These are phyloP conservation scores for Cyprinodon brontotheroides DNA, from an alignment of 2,113 vertebrate genomes.

Conservation along the genomic window DNA sequence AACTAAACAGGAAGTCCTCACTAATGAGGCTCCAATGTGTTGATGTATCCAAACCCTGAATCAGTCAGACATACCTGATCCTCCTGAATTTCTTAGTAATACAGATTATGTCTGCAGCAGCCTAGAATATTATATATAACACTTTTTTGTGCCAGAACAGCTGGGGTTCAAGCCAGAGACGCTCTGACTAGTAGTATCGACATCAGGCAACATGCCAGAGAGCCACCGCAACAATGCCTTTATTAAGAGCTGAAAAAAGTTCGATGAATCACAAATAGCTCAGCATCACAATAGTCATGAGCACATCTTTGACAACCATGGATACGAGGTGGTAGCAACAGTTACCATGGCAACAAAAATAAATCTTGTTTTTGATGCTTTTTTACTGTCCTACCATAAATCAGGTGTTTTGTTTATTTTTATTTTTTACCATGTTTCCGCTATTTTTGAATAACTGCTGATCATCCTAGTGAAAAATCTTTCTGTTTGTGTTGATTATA, in stretches of 20 bases:
- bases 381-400: constrained; percentile 31
- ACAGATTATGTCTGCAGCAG: not conserved
- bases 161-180: not conserved
- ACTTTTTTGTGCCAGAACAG: not conserved
- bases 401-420: constrained; percentile 2
- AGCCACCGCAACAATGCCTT: not conserved
- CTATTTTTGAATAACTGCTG: constrained; percentile 10
- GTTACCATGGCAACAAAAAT: constrained; percentile 63
- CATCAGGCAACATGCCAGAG: not conserved
- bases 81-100: not conserved
- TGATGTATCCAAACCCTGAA: not conserved
- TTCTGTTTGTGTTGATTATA: not conserved
- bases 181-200: not conserved
- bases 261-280: constrained; percentile 32
- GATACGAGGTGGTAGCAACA: constrained; percentile 29
- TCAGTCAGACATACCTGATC: not conserved
- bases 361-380: constrained; percentile 38
- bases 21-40: not conserved
- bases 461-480: not conserved
- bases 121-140: not conserved
- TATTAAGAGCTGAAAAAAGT: constrained; percentile 16
- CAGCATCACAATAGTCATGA: constrained; percentile 20
- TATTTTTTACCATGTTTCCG: not conserved
- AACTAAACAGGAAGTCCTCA: not conserved
- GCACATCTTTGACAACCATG: constrained; percentile 32